Evolutionary conservation across 2,113 vertebrate species (phyloP).

Genomic region (Erythrolamprus reginae): DNA sequence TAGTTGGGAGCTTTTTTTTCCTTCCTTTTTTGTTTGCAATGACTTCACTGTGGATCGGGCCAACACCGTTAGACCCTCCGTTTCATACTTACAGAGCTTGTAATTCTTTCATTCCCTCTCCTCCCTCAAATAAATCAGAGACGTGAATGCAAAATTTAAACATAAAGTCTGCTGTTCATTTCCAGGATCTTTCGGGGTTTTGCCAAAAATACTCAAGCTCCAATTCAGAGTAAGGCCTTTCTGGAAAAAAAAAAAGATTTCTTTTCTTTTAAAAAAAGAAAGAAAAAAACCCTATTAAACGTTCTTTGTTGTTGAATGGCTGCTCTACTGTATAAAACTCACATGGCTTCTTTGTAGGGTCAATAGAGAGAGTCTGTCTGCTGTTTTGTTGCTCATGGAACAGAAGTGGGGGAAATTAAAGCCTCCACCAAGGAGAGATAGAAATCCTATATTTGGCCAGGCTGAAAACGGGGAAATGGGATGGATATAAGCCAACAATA

Average conservation of each 20-base stretch:
- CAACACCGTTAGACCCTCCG: constrained; percentile 34
- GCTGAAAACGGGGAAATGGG: neutral
- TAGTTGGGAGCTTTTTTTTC: constrained; percentile 60
- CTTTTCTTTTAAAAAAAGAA: neutral
- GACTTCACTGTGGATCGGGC: constrained; percentile 47
- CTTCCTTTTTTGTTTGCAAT: constrained; percentile 41
- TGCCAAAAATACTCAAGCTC: constrained; percentile 36
- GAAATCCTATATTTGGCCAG: neutral
- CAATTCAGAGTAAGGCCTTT: constrained; percentile 31
- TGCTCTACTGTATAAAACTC: neutral
- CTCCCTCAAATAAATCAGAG: constrained; percentile 31
- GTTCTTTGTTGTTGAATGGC: neutral
- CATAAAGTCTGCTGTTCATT: constrained; percentile 31
- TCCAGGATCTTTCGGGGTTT: neutral
- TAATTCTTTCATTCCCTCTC: neutral
- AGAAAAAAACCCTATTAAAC: neutral
- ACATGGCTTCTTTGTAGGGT: neutral
- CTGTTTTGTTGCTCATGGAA: neutral
- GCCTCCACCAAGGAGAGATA: neutral
- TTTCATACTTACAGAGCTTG: constrained; percentile 22
- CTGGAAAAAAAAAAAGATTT: neutral
- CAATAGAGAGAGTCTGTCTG: neutral
- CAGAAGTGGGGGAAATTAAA: neutral
- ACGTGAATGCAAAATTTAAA: neutral
- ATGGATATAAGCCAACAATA: neutral